These are phyloP conservation scores for Tetrao urogallus DNA, from an alignment of 2,113 vertebrate genomes.

Conservation along the genomic window DNA sequence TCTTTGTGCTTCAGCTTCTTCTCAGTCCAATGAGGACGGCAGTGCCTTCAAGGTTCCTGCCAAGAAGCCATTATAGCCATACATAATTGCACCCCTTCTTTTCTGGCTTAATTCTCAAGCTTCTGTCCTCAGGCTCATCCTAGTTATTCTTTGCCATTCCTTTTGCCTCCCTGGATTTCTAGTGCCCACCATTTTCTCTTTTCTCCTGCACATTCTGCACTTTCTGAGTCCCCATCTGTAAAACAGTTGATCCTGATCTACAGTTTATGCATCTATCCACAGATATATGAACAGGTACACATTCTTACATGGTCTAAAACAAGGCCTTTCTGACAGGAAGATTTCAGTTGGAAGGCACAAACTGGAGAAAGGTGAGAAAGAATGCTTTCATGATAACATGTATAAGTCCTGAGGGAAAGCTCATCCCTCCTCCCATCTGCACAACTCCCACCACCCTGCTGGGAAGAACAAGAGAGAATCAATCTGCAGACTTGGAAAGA, in stretches of 20 bases:
- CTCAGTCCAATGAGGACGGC: neutral
- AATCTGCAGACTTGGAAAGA: constrained; percentile 18
- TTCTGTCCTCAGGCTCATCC: neutral
- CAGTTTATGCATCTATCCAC: neutral
- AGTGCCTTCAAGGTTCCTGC: neutral
- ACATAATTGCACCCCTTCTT: neutral
- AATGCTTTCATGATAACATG: neutral
- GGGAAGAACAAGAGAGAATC: neutral
- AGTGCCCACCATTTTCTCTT: neutral
- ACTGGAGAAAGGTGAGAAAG: neutral
- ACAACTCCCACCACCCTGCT: neutral
- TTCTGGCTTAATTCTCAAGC: neutral
- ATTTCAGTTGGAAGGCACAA: neutral
- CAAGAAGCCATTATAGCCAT: neutral
- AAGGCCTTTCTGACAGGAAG: neutral
- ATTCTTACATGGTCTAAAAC: neutral
- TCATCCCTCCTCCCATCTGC: neutral
- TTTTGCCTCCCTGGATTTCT: neutral
- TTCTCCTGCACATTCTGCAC: neutral
- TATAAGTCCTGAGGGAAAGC: neutral
- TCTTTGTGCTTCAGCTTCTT: neutral
- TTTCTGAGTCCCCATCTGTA: neutral
- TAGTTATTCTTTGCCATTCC: neutral
- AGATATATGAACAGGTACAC: neutral
- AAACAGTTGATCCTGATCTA: neutral